These are phyloP conservation scores for Actinia tenebrosa DNA, from an alignment of 64 coral and sea anemone genomes.

Conservation along the genomic window DNA sequence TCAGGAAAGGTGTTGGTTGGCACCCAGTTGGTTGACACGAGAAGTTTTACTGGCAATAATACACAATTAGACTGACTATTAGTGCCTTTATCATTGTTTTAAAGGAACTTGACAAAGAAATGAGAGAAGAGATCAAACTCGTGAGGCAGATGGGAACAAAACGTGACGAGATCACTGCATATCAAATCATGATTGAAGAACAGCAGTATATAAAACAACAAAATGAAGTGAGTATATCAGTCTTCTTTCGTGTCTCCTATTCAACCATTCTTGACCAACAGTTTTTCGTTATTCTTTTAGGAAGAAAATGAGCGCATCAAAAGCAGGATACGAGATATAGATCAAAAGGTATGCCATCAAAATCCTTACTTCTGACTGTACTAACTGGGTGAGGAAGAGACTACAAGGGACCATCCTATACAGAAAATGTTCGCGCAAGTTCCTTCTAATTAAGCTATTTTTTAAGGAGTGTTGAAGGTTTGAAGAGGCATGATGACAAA, in stretches of 20 bases:
- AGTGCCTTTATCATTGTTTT: neutral
- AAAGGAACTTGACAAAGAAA: slow-evolving; percentile 17
- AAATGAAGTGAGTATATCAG: neutral
- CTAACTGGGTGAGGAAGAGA: too few species aligned
- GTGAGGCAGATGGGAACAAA: neutral
- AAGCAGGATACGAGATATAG: neutral
- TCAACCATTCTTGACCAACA: neutral
- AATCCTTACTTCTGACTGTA: neutral
- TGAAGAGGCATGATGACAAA: too few species aligned
- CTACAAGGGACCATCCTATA: too few species aligned
- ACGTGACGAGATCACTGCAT: neutral
- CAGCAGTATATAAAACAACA: neutral
- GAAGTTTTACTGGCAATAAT: neutral
- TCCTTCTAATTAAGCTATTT: too few species aligned
- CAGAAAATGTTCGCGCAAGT: too few species aligned
- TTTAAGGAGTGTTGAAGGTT: too few species aligned
- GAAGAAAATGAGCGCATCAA: neutral
- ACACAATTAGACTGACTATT: neutral
- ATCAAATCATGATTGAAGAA: neutral
- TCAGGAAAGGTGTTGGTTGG: too few species aligned
- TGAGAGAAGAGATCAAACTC: neutral
- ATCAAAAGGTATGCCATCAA: neutral
- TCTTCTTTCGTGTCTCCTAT: neutral
- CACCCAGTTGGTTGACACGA: neutral
- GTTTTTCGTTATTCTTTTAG: neutral